Evolutionary conservation across 1,140 invertebrate genomes (phyloP), one percentile per base, ranked within the genome.

Genomic region (Zaprionus ghesquierei): DNA sequence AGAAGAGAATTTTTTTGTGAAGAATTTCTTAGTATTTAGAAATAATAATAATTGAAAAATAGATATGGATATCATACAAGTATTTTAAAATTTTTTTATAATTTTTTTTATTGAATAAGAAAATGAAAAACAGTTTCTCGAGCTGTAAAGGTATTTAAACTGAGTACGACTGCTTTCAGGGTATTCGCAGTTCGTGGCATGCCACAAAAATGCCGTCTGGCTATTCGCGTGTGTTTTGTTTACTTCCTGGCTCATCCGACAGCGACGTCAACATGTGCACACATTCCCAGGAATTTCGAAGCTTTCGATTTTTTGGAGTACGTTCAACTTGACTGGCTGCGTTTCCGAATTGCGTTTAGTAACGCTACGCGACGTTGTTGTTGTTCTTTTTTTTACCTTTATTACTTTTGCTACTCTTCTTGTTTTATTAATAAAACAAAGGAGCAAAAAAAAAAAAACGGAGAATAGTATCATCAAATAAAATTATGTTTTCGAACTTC

Each of bases 401-500:
- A 44, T 62, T 65, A 25, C 55, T 38, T 22, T 0, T 41, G 5
- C 15, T 58, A 18, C 3, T 27, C 10, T 59, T 64, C 58, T 70
- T 46, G 58, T 64, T 56, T 70, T 75, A 77, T 77, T 77, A 75
- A 77, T 77, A 77, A 77, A 75, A 68, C 13, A 25, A 54, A 54
- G 27, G 9, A 27, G 4, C 25, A 27, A 27, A 27, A 27, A 27
- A 27, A 27, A 27, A 2, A 3, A 3, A 29, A 9, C 2, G 71
- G 56, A 74, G 44, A 35, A 63, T 44, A 29, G 64, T 68, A 69
- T 73, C 56, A 75, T 70, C 66, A 75, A 85, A 81, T 79, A 71
- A 87, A 86, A 86, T 86, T 87, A 86, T 86, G 59, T 81, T 86
- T 87, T 86, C 82, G 82, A 87, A 86, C 82, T 87, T 87, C 82